Percentiles rank a stretch among this genome's conserved stretches.
These are phyloP conservation scores for Albula goreensis DNA, from an alignment of 2,113 vertebrate species.

Conservation along the genomic window DNA sequence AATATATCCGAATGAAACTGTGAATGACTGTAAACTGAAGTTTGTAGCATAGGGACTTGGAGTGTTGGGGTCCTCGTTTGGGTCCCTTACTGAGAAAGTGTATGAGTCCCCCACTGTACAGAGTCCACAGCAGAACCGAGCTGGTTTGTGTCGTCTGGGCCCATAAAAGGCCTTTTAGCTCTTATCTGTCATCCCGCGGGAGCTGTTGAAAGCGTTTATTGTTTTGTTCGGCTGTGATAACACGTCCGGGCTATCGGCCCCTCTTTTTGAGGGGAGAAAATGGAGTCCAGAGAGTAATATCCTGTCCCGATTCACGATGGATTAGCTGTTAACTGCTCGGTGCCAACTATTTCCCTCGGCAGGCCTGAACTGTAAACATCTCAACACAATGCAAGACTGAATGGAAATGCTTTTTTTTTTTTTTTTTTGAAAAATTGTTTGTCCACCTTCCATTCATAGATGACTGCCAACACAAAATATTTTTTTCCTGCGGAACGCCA, in stretches of 20 bases:
- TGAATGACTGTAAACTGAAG: too few relatives aligned
- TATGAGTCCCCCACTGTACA: too few relatives aligned
- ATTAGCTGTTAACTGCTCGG: neutral
- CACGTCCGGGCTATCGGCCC: neutral
- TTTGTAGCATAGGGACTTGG: too few relatives aligned
- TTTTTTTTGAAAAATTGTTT: too few relatives aligned
- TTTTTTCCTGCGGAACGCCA: too few relatives aligned
- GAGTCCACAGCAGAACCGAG: too few relatives aligned
- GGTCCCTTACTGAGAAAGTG: too few relatives aligned
- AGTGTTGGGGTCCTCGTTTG: too few relatives aligned
- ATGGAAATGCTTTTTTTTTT: neutral
- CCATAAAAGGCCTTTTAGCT: neutral
- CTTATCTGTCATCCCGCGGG: neutral
- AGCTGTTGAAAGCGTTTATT: slow-evolving; percentile 6
- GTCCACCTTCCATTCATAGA: too few relatives aligned
- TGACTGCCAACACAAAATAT: too few relatives aligned
- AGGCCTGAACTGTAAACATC: neutral
- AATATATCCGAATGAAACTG: too few relatives aligned
- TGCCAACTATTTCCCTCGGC: neutral
- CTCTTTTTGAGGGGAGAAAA: neutral
- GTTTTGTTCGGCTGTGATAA: slow-evolving; percentile 6
- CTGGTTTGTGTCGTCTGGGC: too few relatives aligned
- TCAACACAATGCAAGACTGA: neutral
- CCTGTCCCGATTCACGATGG: neutral
- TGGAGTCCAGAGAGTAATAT: neutral